These are phyloP conservation scores for Tribolium madens DNA, from an alignment of 1,140 invertebrate genomes.

Conservation along the genomic window DNA sequence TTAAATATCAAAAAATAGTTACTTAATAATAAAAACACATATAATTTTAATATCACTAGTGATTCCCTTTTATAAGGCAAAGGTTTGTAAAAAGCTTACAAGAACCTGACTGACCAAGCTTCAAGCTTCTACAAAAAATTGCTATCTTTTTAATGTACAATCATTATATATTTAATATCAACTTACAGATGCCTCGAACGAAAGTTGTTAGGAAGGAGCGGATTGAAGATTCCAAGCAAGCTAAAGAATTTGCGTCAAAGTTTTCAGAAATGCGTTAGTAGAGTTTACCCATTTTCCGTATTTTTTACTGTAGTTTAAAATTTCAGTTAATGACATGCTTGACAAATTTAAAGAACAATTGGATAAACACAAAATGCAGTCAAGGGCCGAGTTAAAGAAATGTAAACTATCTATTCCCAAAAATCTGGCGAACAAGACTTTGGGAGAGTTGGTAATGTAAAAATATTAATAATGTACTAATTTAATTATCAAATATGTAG, in stretches of 20 bases:
- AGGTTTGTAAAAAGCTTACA: too few species aligned
- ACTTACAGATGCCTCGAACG: conserved; percentile 41
- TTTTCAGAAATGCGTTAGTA: not conserved
- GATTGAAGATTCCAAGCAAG: not conserved
- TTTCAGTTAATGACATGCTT: not conserved
- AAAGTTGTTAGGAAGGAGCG: conserved; percentile 5
- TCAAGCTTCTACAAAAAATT: not conserved
- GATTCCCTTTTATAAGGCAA: too few species aligned
- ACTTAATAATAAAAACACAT: too few species aligned
- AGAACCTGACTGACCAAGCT: not conserved
- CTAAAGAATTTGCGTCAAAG: not conserved
- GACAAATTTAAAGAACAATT: not conserved
- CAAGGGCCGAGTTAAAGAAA: not conserved
- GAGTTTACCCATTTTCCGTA: too few species aligned
- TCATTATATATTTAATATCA: not conserved
- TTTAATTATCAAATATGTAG: not conserved
- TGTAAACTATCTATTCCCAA: not conserved
- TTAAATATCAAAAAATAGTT: not conserved
- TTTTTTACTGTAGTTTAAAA: too few species aligned
- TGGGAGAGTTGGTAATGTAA: not conserved
- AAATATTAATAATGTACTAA: not conserved
- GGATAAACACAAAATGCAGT: not conserved
- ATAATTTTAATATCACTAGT: too few species aligned
- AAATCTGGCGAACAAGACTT: conserved; percentile 2
- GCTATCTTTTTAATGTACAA: not conserved